Evolutionary conservation across 1,140 invertebrate species (phyloP), one percentile per base, ranked within the genome.

Genomic region (Papilio polyxenes): DNA sequence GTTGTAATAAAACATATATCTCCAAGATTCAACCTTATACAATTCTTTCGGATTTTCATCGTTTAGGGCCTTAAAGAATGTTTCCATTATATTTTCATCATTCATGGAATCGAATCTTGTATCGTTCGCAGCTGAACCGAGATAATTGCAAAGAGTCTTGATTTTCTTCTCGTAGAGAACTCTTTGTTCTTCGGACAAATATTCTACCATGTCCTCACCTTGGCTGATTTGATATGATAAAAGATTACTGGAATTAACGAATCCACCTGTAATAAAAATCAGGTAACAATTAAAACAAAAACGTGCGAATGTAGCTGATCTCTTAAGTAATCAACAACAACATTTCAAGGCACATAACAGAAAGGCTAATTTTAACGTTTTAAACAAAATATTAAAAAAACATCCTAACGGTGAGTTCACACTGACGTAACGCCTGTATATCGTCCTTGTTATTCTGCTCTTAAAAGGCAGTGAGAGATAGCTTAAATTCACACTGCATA

Each of bases 21-120:
- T 89, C 92, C 90, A 93, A 1, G 90, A 89, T 83, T 94, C 92
- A 13, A 93, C 89, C 87, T 92, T 93, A 48, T 94, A 94, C 13
- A 93, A 40, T 78, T 87, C 84, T 76, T 91, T 89, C 1, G 93
- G 93, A 37, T 90, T 82, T 49, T 92, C 86, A 56, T 88, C 87
- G 8, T 59, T 88, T 20, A 93, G 82, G 2, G 90, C 89, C 82
- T 89, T 90, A 80, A 92, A 86, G 77, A 92, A 94, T 13, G 91
- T 91, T 87, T 93, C 92, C 65, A 92, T 89, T 49, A 94, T 91
- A 69, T 88, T 89, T 85, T 90, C 89, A 76, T 93, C 91, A 69
- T 82, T 89, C 77, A 93, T 20, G 23, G 92, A 91, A 85, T 93
- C 91, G 69, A 86, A 93, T 82, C 80, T 88, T 7, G 83, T 80